Conservation (phyloP, 2,888 invertebrate genomes). For the Odontomyia ornata region DNA sequence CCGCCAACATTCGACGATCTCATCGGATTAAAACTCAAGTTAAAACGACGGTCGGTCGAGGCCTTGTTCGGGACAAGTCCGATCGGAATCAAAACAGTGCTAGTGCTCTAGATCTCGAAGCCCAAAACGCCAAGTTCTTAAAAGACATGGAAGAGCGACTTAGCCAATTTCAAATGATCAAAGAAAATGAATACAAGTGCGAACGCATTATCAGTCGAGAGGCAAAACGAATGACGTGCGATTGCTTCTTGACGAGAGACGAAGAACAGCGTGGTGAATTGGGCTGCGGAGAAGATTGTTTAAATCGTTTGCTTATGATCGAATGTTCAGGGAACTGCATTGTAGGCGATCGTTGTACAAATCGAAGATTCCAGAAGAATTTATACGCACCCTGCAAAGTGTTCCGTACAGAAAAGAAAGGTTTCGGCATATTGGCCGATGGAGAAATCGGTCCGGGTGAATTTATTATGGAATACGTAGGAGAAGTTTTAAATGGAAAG, state of each 20-base stretch:
- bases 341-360: conserved; percentile 90
- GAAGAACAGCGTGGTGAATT: conserved; percentile 83
- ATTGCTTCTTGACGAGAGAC: conserved; percentile 90
- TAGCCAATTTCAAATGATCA: conserved; percentile 80
- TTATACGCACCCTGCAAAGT: conserved; percentile 86
- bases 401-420: conserved; percentile 93
- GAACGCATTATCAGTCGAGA: conserved; percentile 89
- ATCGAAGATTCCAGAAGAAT: conserved; percentile 90
- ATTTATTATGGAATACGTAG: conserved; percentile 98
- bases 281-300: conserved; percentile 95
- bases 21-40: conserved; percentile 77
- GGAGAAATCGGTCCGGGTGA: conserved; percentile 69
- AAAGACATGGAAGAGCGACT: conserved; percentile 66
- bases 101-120: conserved; percentile 53
- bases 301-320: conserved; percentile 97
- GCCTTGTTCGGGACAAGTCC: conserved; percentile 68
- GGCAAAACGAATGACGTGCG: conserved; percentile 93
- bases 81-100: conserved; percentile 53
- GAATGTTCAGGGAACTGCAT: conserved; percentile 95
- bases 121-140: conserved; percentile 60
- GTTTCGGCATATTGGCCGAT: conserved; percentile 82
- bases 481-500: conserved; percentile 92
- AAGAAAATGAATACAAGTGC: conserved; percentile 86
- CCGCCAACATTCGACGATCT: conserved; percentile 74
- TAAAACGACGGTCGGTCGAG: conserved; percentile 74